Evolutionary conservation across 2,113 vertebrate species (phyloP), one percentile per base, ranked within the genome.

Genomic region (Cervus canadensis): DNA sequence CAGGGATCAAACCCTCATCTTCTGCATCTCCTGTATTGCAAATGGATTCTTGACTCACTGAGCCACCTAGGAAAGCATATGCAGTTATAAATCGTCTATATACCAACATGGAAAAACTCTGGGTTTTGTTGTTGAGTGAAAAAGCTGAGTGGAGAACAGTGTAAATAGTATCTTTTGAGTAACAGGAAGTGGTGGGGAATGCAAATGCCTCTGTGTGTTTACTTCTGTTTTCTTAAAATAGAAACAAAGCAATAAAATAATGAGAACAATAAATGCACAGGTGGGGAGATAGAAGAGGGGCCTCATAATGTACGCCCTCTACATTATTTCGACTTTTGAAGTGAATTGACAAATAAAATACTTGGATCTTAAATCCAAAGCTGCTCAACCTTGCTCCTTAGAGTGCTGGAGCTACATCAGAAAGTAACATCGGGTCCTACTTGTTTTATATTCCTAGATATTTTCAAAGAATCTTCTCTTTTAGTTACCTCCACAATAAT

Each of bases 401-500:
- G 56, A 8, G 28, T 4, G 1, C 28, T 40, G 43, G 43, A 92
- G 28, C 60, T 45, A 52, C 88, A 84, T 81, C 36, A 78, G 52
- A 43, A 97, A 84, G 83, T 78, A 91, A 78, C 40, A 60, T 30
- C 40, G 16, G 15, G 19, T 89, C 23, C n/a, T 95, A 30, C 25
- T 92, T 89, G 64, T 82, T 78, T 19, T 76, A 67, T 23, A 78
- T 28, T 87, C 33, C 81, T 71, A 86, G 16, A 23, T 57, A 36
- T 76, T 95, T 94, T 74, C 45, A 83, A 87, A 26, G 43, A 86
- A 62, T 90, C 91, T 94, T 92, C 54, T 17, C 67, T 92, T 94
- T 96, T 25, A 23, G 67, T 71, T 59, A 64, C 50, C 48, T 59
- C 30, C 79, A 67, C 43, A 87, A 15, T 57, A 86, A 92, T 95